Evolutionary conservation across 2,113 vertebrate genomes (phyloP).

Genomic region (Tupaia tana): DNA sequence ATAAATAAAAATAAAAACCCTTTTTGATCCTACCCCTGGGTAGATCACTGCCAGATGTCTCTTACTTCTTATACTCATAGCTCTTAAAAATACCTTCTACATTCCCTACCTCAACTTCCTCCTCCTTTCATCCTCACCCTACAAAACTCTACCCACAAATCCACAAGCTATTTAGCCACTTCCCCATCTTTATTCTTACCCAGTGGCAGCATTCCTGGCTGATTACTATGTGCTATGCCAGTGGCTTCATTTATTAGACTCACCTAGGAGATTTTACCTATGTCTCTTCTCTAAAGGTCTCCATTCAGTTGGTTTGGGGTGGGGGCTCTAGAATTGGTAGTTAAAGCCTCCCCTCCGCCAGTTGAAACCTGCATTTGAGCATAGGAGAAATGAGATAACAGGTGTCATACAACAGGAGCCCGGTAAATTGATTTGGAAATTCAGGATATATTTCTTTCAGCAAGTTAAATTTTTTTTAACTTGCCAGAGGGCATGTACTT

Average conservation of each 20-base stretch:
- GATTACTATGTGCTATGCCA: rapidly evolving
- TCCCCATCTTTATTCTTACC: neutral
- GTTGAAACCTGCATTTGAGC: neutral
- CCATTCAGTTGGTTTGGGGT: neutral
- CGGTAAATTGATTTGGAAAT: neutral
- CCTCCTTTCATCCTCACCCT: neutral
- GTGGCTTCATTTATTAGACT: neutral
- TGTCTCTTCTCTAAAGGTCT: neutral
- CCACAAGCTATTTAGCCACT: rapidly evolving
- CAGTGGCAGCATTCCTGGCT: neutral
- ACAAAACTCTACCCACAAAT: rapidly evolving
- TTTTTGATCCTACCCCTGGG: neutral
- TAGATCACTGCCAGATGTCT: rapidly evolving
- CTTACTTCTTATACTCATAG: neutral
- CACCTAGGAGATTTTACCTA: neutral
- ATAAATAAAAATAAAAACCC: neutral
- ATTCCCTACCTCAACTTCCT: neutral
- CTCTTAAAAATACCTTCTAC: neutral
- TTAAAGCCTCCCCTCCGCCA: neutral
- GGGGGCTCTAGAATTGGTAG: neutral
- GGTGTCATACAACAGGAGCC: neutral
- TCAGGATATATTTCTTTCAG: neutral
- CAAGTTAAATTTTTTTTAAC: too few species aligned
- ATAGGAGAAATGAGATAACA: neutral
- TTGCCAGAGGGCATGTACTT: too few species aligned